These are phyloP conservation scores for Euglossa dilemma DNA, from an alignment of 1,140 invertebrate genomes.

Conservation along the genomic window DNA sequence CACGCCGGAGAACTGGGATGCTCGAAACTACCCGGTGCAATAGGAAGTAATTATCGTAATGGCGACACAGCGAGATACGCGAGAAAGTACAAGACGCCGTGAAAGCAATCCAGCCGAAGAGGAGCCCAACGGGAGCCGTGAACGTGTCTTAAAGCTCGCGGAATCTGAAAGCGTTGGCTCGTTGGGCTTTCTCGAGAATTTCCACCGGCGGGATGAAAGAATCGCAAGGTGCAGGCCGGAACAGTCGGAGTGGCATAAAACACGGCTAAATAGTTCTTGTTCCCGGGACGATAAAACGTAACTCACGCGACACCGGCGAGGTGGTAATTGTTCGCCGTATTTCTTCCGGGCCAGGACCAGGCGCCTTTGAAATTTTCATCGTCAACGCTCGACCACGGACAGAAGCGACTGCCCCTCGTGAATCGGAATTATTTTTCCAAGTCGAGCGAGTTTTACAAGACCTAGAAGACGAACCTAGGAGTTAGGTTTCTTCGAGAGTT, in stretches of 20 bases:
- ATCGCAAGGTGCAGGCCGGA: constrained; percentile 24
- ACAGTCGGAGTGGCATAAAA: constrained; percentile 34
- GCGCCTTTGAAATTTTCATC: constrained; percentile 32
- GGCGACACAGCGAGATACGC: neutral
- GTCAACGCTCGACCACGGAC: neutral
- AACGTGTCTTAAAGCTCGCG: neutral
- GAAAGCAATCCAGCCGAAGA: neutral
- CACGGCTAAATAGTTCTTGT: constrained; percentile 25
- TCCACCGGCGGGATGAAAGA: constrained; percentile 20
- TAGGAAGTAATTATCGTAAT: neutral
- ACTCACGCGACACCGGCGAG: constrained; percentile 24
- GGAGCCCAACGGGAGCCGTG: neutral
- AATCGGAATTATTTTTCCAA: constrained; percentile 16
- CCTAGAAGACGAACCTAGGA: neutral
- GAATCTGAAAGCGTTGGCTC: neutral
- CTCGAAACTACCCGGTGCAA: neutral
- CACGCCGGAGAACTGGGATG: too few relatives aligned
- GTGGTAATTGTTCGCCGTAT: constrained; percentile 34
- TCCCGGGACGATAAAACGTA: constrained; percentile 42
- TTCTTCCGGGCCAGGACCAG: constrained; percentile 20
- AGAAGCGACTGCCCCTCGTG: neutral
- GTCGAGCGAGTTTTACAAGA: neutral
- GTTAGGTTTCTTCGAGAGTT: too few relatives aligned
- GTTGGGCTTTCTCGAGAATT: constrained; percentile 32
- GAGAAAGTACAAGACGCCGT: neutral